phyloP scores from a whole-genome alignment of 2,113 vertebrate genomes.

The Hippocampus mohnikei region DNA sequence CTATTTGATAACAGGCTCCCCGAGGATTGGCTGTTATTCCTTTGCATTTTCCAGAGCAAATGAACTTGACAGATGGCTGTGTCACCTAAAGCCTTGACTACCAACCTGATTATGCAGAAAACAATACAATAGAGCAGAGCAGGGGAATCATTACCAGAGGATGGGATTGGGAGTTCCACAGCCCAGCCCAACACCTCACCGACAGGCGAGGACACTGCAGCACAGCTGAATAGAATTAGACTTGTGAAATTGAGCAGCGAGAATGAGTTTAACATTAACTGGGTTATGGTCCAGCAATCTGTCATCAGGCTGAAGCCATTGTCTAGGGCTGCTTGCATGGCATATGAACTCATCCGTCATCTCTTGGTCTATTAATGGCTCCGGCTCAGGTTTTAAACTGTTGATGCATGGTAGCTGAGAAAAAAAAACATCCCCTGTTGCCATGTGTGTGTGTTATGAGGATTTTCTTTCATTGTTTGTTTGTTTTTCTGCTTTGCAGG shows the following conservation, averaged over 20 bases:
- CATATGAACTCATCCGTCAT: conserved; percentile 99
- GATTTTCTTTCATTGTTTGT: conserved; percentile 23
- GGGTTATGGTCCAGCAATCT: conserved; percentile 97
- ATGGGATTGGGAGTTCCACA: conserved; percentile 63
- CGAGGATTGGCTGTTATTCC: conserved; percentile 91
- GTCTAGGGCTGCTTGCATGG: conserved; percentile 94
- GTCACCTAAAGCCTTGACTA: conserved; percentile 99
- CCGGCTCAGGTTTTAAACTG: conserved; percentile 81
- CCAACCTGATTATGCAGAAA: conserved; percentile 99
- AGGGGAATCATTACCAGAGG: conserved; percentile 96
- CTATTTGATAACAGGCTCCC: conserved; percentile 87
- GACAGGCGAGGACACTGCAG: conserved; percentile 84
- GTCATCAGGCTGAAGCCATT: conserved; percentile 94
- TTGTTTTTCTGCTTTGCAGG: conserved; percentile 16
- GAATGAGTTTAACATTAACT: conserved; percentile 99
- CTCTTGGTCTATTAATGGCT: conserved; percentile 84
- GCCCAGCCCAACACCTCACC: conserved; percentile 81
- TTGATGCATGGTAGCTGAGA: conserved; percentile 73
- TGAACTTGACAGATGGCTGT: conserved; percentile 99
- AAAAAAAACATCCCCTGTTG: conserved; percentile 62
- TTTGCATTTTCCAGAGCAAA: conserved; percentile 96
- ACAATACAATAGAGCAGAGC: conserved; percentile 96
- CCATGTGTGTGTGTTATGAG: conserved; percentile 47
- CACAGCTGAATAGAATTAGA: conserved; percentile 93
- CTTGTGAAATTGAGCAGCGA: conserved; percentile 96